A percentile compares a stretch with the other conserved stretches of the same genome.
Conservation (phyloP, 2,888 invertebrate species). For the Nebria salina region DNA sequence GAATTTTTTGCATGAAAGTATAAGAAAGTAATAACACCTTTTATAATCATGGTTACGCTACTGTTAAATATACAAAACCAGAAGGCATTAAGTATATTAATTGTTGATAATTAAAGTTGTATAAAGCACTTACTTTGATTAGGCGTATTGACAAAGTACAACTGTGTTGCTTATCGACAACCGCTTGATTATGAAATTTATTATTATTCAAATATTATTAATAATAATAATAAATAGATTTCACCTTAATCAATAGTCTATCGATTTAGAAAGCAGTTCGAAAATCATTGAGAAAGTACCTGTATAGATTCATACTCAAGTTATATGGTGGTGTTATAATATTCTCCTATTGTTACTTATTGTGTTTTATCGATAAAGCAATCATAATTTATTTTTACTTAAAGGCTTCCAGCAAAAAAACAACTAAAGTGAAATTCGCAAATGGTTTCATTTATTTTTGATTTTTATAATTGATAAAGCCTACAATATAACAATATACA, state of each 20-base stretch:
- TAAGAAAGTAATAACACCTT: too few relatives aligned
- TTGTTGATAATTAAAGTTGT: too few relatives aligned
- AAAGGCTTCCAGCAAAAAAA: background rate
- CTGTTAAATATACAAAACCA: too few relatives aligned
- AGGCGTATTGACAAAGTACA: too few relatives aligned
- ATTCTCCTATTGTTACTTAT: background rate
- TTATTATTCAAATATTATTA: conserved; percentile 25
- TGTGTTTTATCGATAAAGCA: background rate
- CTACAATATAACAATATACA: background rate
- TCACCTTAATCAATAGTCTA: conserved; percentile 39
- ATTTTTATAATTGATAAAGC: background rate
- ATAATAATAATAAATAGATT: conserved; percentile 36
- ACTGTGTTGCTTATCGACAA: too few relatives aligned
- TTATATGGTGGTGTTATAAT: background rate
- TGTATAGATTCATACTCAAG: conserved; percentile 22
- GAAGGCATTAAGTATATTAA: too few relatives aligned
- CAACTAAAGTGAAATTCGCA: background rate
- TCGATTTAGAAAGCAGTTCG: conserved; percentile 41
- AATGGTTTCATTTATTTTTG: background rate
- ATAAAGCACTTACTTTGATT: too few relatives aligned
- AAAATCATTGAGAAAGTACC: conserved; percentile 40
- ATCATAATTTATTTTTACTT: conserved; percentile 33
- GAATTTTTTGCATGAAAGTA: too few relatives aligned
- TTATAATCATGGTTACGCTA: too few relatives aligned
- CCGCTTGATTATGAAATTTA: background rate